phyloP scores from a whole-genome alignment of 2,888 invertebrate species.

The Eristalis intricaria region DNA sequence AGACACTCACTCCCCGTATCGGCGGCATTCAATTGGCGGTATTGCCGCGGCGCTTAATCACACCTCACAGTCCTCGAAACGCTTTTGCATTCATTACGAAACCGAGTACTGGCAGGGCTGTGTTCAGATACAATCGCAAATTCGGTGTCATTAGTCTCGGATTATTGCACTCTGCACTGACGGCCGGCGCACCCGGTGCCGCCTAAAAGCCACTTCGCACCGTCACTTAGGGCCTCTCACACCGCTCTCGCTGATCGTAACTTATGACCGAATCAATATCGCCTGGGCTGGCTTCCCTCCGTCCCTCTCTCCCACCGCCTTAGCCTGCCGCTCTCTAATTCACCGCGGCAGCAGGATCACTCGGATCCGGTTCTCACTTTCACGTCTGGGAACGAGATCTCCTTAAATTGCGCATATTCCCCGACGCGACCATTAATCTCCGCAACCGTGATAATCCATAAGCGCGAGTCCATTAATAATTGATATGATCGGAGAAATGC shows the following conservation, averaged over 20 bases:
- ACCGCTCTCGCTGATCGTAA: slow-evolving; percentile 44
- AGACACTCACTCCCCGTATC: too few relatives aligned
- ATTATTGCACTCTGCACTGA: slow-evolving; percentile 45
- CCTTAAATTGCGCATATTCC: slow-evolving; percentile 55
- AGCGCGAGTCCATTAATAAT: slow-evolving; percentile 78
- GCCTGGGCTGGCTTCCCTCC: slow-evolving; percentile 10
- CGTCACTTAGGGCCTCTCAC: slow-evolving; percentile 42
- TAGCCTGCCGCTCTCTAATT: slow-evolving; percentile 66
- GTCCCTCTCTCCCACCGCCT: slow-evolving; percentile 44
- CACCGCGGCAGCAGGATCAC: slow-evolving; percentile 74
- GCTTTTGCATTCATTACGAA: background rate
- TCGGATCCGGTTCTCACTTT: background rate
- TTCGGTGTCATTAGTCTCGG: slow-evolving; percentile 57
- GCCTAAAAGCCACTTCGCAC: slow-evolving; percentile 27
- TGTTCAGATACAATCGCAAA: slow-evolving; percentile 45
- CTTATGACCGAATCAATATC: slow-evolving; percentile 64
- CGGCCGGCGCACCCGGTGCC: slow-evolving; percentile 35
- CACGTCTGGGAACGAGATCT: slow-evolving; percentile 17
- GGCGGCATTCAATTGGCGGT: background rate
- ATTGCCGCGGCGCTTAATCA: background rate
- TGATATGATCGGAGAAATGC: slow-evolving; percentile 76
- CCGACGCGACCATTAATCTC: slow-evolving; percentile 76
- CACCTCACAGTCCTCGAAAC: background rate
- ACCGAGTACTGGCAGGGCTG: background rate
- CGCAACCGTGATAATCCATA: slow-evolving; percentile 73